Percentiles rank a stretch among this genome's conserved stretches.
phyloP scores from a whole-genome alignment of 2,113 vertebrate species.

The Pteruthius melanotis region DNA sequence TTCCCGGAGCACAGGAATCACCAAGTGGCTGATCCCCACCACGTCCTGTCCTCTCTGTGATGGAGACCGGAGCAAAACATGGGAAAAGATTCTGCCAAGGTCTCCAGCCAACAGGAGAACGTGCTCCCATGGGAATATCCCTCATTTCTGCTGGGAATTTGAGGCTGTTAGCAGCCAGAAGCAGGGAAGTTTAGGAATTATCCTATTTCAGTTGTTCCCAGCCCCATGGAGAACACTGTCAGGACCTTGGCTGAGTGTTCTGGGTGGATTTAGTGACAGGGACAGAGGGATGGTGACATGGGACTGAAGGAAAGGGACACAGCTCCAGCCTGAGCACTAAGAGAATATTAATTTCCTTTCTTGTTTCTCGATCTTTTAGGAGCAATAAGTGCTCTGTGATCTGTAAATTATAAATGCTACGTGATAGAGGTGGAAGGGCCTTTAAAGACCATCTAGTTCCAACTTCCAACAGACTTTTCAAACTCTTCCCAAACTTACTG shows the following conservation, averaged over 20 bases:
- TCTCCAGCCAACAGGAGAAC: background rate
- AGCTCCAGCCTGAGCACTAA: background rate
- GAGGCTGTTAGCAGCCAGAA: background rate
- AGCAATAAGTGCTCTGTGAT: background rate
- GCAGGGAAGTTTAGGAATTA: background rate
- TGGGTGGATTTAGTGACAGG: background rate
- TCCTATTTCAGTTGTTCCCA: background rate
- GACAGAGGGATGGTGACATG: background rate
- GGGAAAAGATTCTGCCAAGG: rapidly evolving
- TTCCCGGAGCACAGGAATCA: background rate
- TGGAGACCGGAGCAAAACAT: background rate
- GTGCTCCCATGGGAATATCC: background rate
- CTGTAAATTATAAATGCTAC: background rate
- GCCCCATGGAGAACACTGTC: background rate
- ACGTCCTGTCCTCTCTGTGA: rapidly evolving
- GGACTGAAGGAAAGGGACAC: background rate
- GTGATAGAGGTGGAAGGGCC: background rate
- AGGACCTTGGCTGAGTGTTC: background rate
- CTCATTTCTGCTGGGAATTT: background rate
- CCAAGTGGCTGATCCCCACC: rapidly evolving
- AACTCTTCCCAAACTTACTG: background rate
- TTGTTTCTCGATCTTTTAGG: background rate
- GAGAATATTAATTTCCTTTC: background rate
- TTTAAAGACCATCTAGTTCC: background rate
- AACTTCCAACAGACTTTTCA: background rate